phyloP scores from a whole-genome alignment of 2,113 vertebrate species.

The Chaetodon auriga region DNA sequence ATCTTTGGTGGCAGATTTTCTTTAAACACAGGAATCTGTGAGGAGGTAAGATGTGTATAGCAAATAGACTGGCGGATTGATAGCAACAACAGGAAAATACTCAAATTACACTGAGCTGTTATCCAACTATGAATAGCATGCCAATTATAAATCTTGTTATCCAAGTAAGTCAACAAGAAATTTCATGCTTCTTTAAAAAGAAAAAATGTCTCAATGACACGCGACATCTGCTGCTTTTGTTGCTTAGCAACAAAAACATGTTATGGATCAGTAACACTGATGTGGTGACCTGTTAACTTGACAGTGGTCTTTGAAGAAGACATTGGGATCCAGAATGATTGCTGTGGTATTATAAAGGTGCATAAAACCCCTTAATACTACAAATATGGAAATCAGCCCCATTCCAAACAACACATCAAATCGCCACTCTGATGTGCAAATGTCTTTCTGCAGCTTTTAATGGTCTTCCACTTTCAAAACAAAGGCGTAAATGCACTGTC shows the following conservation, averaged over 20 bases:
- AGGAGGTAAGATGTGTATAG: neutral
- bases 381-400: neutral
- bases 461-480: slow-evolving; percentile 24
- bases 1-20: neutral
- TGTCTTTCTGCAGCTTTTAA: slow-evolving; percentile 16
- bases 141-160: neutral
- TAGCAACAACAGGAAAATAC: neutral
- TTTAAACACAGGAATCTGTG: no score
- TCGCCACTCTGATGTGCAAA: slow-evolving; percentile 39
- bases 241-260: slow-evolving; percentile 49
- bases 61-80: slow-evolving; percentile 4
- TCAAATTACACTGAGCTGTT: neutral
- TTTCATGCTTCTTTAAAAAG: neutral
- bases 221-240: slow-evolving; percentile 22
- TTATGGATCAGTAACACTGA: slow-evolving; percentile 10
- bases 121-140: slow-evolving; percentile 1
- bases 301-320: slow-evolving; percentile 30
- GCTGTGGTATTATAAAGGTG: slow-evolving; percentile 3
- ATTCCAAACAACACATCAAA: slow-evolving; percentile 24
- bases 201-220: neutral
- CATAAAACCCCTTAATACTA: neutral
- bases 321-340: slow-evolving; percentile 6
- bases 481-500: slow-evolving; percentile 13
- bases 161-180: slow-evolving; percentile 8
- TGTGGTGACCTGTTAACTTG: slow-evolving; percentile 28